These are phyloP conservation scores for Geococcyx californianus DNA, from an alignment of 2,113 vertebrate species.

Conservation along the genomic window DNA sequence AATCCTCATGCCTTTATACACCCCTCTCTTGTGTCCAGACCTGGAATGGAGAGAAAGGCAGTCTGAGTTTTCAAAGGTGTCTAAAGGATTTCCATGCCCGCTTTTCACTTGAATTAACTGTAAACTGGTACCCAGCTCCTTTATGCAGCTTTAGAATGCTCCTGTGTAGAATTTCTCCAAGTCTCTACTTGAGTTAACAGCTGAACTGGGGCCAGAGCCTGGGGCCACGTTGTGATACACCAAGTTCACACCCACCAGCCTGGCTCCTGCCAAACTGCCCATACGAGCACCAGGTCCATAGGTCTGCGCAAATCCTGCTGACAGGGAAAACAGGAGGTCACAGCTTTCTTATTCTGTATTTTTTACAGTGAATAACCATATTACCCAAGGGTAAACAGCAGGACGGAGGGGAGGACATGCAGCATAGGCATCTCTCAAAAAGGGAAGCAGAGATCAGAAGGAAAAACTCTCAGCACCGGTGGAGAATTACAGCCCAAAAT, in stretches of 20 bases:
- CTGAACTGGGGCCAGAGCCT: background rate
- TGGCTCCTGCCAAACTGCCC: background rate
- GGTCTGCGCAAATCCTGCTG: background rate
- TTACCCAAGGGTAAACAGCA: background rate
- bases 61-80: background rate
- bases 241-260: rapidly evolving
- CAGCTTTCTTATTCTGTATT: background rate
- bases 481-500: background rate
- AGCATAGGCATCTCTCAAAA: background rate
- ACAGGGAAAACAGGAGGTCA: background rate
- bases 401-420: background rate
- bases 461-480: background rate
- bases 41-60: background rate
- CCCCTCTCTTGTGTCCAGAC: background rate
- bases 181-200: background rate
- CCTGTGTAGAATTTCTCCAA: background rate
- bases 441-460: background rate
- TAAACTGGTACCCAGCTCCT: background rate
- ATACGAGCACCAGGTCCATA: background rate
- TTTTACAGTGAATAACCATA: background rate
- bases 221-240: background rate
- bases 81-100: background rate
- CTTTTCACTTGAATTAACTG: background rate
- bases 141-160: background rate
- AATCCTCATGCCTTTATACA: background rate